These are phyloP conservation scores for Drosophila acutilabella DNA, from an alignment of 2,888 invertebrate species.

Conservation along the genomic window DNA sequence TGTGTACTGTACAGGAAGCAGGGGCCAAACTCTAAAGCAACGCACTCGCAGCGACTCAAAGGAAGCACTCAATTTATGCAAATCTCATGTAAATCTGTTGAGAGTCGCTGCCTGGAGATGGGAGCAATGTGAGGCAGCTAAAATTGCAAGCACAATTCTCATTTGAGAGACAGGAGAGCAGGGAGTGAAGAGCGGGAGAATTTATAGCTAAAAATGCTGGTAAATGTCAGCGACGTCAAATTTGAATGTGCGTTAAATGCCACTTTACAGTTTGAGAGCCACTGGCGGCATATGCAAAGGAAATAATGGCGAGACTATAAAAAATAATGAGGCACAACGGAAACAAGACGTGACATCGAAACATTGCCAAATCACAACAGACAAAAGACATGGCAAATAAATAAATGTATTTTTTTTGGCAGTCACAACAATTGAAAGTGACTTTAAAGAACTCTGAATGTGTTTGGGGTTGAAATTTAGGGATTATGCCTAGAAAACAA, in stretches of 20 bases:
- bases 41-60: conserved; percentile 63
- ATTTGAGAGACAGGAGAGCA: conserved; percentile 17
- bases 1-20: conserved; percentile 20
- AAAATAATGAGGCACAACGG: conserved; percentile 71
- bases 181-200: not conserved
- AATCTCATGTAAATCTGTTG: conserved; percentile 83
- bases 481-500: conserved; percentile 4
- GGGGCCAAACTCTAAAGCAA: conserved; percentile 35
- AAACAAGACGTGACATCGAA: not conserved
- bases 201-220: conserved; percentile 56
- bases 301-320: conserved; percentile 68
- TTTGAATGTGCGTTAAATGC: conserved; percentile 72
- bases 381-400: not conserved
- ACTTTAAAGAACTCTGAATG: conserved; percentile 1
- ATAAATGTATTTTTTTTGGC: not conserved
- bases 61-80: conserved; percentile 83
- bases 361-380: not conserved
- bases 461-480: conserved; percentile 1
- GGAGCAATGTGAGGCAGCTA: conserved; percentile 6
- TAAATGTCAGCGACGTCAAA: conserved; percentile 40
- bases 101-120: conserved; percentile 41
- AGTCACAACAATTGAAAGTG: conserved; percentile 9
- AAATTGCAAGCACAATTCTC: conserved; percentile 63
- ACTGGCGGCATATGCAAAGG: conserved; percentile 66
- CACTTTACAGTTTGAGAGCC: conserved; percentile 64